These are phyloP conservation scores for Artibeus jamaicensis DNA, from an alignment of 2,797 vertebrate species.

Conservation along the genomic window DNA sequence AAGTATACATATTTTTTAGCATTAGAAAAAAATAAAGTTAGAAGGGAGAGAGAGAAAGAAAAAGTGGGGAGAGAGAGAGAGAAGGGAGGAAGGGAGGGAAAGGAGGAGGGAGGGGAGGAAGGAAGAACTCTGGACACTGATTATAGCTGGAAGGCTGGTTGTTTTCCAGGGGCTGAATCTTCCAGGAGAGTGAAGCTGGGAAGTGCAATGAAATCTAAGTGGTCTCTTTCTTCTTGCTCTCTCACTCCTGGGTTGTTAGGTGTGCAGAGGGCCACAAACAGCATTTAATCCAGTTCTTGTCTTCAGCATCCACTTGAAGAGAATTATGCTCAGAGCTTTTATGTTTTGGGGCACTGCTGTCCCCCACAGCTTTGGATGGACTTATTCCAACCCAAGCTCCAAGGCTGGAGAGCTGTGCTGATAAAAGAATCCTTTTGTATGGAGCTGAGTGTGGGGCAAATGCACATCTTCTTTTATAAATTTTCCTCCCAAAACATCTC, in stretches of 20 bases:
- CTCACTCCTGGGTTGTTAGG: rapidly evolving
- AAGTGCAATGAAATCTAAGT: not conserved
- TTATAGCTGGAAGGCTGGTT: not conserved
- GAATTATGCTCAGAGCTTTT: not conserved
- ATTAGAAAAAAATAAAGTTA: not conserved
- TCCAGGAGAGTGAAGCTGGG: not conserved
- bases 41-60: not conserved
- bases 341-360: not conserved
- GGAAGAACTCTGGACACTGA: not conserved
- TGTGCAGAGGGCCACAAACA: not conserved
- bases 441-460: not conserved
- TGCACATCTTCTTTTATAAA: not conserved
- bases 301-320: not conserved
- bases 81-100: not conserved
- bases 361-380: not conserved
- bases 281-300: not conserved
- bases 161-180: not conserved
- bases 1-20: not conserved
- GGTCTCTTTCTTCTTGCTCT: not conserved
- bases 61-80: not conserved
- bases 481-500: not conserved
- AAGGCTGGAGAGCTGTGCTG: not conserved
- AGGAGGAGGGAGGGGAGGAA: not conserved
- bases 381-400: not conserved
- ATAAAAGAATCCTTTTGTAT: not conserved